Percentiles rank a stretch among this genome's conserved stretches.
Conservation (phyloP, 2,797 vertebrate genomes). For the Brachyalestes nurse region DNA sequence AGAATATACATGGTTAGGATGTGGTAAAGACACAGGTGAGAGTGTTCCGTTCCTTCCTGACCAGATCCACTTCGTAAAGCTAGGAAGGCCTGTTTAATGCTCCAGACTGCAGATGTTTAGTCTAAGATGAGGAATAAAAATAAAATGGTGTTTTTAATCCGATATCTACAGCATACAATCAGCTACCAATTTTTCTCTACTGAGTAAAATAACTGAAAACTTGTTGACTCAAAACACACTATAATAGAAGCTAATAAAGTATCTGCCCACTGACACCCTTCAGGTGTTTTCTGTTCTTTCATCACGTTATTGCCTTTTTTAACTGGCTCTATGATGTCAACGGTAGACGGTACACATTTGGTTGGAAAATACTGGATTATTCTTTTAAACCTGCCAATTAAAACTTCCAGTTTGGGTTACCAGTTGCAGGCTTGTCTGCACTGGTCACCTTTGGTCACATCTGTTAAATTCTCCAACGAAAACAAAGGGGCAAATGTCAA, state of each 20-base stretch:
- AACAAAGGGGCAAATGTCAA: not conserved
- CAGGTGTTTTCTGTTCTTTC: no score
- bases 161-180: not conserved
- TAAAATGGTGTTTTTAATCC: not conserved
- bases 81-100: not conserved
- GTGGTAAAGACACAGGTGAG: slow-evolving; percentile 25
- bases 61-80: slow-evolving; percentile 11
- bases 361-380: no score
- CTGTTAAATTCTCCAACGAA: not conserved
- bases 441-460: not conserved
- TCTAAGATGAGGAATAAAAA: not conserved
- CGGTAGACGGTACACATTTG: no score
- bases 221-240: not conserved
- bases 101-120: not conserved
- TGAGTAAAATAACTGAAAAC: not conserved
- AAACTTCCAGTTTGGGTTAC: not conserved
- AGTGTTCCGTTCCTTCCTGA: not conserved
- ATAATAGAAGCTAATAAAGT: not conserved
- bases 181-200: not conserved
- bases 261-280: not conserved
- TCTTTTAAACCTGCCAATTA: no score
- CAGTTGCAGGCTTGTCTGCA: not conserved
- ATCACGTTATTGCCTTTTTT: no score
- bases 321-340: no score
- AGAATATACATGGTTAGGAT: not conserved